Conservation (phyloP, 2,113 vertebrate genomes). For the Amia ocellicauda region DNA sequence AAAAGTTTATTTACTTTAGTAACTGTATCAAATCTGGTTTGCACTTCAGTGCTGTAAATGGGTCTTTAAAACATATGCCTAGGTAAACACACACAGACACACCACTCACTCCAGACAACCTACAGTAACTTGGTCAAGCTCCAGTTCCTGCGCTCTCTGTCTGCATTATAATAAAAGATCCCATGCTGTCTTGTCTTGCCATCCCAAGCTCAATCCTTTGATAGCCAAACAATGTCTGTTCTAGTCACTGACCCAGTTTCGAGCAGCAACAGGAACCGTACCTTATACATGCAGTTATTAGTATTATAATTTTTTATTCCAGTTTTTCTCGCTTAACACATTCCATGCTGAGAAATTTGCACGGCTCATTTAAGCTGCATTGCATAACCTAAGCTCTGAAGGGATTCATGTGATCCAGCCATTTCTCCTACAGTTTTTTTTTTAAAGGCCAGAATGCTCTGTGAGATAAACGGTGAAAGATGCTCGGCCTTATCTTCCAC, state of each 20-base stretch:
- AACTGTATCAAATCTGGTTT: no score
- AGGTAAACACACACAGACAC: no score
- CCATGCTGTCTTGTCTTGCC: no score
- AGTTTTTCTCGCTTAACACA: constrained; percentile 16
- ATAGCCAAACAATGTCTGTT: constrained; percentile 41
- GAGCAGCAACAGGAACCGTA: constrained; percentile 19
- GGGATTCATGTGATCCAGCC: background rate
- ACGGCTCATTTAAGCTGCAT: constrained; percentile 12
- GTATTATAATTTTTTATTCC: constrained; percentile 30
- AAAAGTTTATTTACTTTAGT: no score
- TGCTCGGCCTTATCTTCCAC: background rate
- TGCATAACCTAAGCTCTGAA: background rate
- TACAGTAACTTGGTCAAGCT: no score
- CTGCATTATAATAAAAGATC: no score
- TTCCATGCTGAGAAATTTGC: background rate
- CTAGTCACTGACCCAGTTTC: constrained; percentile 47
- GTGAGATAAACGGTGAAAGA: background rate
- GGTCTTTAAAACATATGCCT: no score
- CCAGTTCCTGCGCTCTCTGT: no score
- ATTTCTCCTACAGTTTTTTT: background rate
- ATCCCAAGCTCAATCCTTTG: no score
- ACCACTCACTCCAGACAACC: no score
- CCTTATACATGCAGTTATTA: constrained; percentile 18
- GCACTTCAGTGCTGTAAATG: no score
- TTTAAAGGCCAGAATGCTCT: background rate